Evolutionary conservation across 2,888 invertebrate genomes (phyloP), one percentile per base, ranked within the genome.

Genomic region (Spodoptera littoralis): DNA sequence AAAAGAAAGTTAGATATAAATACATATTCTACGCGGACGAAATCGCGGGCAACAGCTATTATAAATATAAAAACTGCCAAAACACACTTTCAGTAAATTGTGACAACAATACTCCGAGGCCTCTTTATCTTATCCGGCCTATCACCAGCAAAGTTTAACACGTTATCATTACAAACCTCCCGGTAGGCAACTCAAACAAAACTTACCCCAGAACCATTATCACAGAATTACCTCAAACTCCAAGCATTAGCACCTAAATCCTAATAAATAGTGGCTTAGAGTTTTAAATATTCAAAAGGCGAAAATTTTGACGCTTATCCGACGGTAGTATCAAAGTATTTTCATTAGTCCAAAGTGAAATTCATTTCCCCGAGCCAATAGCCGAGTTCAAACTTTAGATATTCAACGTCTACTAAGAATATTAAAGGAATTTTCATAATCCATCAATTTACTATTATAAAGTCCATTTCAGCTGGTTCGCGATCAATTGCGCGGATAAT

Each of bases 381-480:
- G 82, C 81, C 61, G 81, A 87, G 85, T 85, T 87, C 81, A 77
- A 88, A 90, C 84, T 90, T 81, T 75, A 81, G 81, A 85, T 87
- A 87, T 90, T 89, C 85, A 76, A 75, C 73, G 71, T 76, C 78
- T 74, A 70, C 73, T 79, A 80, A 80, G 80, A 88, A 88, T 90
- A 92, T 91, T 90, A 88, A 85, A 86, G 88, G 89, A 92, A 91
- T 92, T 92, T 89, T 90, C 88, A 89, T 92, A 92, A 92, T 92
- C 91, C 89, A 91, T 91, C 91, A 90, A 78, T 84, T 79, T 79
- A 77, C 75, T 74, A 75, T 64, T 65, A 79, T 73, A 66, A 74
- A 65, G 72, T 77, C 73, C 69, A 48, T 65, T 74, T 64, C 69
- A 42, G 79, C 68, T 75, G 72, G 77, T 80, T 82, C 80, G 71